Conservation (phyloP, 2,888 invertebrate genomes). For the Rhyacophila evoluta region DNA sequence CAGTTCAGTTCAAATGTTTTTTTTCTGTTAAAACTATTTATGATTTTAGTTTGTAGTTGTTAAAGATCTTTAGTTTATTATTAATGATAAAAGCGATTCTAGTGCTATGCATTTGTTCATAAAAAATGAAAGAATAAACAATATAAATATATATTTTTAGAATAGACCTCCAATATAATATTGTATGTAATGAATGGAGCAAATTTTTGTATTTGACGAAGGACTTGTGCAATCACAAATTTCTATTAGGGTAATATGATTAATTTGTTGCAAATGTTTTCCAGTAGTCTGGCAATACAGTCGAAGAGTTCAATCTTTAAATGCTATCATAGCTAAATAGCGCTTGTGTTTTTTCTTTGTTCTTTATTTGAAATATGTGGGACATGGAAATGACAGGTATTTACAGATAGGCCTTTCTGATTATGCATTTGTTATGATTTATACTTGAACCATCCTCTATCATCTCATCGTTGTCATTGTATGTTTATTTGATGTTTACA, state of each 20-base stretch:
- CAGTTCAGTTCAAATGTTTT: constrained; percentile 5
- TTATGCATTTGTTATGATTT: background rate
- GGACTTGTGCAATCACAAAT: constrained; percentile 4
- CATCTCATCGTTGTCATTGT: background rate
- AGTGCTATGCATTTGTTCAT: background rate
- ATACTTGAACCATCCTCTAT: background rate
- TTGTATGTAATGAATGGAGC: background rate
- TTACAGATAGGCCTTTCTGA: background rate
- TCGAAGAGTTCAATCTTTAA: background rate
- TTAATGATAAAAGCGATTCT: background rate
- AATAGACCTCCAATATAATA: background rate
- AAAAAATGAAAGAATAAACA: background rate
- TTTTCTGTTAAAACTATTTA: background rate
- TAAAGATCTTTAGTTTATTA: background rate
- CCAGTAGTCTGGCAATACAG: background rate
- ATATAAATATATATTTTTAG: background rate
- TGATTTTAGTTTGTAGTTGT: background rate
- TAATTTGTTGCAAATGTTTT: background rate
- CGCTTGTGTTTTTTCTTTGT: background rate
- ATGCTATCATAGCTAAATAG: background rate
- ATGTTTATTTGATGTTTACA: constrained; percentile 10
- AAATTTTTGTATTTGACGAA: background rate
- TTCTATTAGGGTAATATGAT: background rate
- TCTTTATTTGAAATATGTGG: background rate
- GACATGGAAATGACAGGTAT: background rate